phyloP scores from a whole-genome alignment of 2,888 invertebrate species.

The Thera obeliscata region DNA sequence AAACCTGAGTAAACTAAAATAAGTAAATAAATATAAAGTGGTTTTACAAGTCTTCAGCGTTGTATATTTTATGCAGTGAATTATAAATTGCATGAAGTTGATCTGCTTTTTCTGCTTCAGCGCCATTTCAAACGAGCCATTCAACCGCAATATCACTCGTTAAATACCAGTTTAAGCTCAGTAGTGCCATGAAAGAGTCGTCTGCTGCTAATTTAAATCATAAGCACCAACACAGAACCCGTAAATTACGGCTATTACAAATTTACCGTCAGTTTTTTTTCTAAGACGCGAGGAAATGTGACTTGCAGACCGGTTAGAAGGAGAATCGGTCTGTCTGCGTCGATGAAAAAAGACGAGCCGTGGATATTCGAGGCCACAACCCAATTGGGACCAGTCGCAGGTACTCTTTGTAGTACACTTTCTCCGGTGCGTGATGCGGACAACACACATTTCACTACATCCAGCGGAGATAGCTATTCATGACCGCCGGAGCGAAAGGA shows the following conservation, averaged over 20 bases:
- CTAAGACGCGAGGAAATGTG: conserved; percentile 46
- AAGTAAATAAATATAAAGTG: background rate
- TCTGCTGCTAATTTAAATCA: conserved; percentile 36
- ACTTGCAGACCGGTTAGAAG: conserved; percentile 50
- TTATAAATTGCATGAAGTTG: conserved; percentile 10
- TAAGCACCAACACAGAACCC: conserved; percentile 31
- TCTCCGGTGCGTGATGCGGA: conserved; percentile 78
- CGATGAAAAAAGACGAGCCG: conserved; percentile 64
- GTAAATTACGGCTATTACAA: conserved; percentile 37
- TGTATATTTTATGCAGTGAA: background rate
- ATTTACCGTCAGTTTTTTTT: conserved; percentile 42
- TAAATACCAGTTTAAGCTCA: conserved; percentile 31
- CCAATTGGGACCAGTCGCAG: conserved; percentile 80
- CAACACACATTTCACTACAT: conserved; percentile 70
- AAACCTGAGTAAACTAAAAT: background rate
- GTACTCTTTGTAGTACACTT: conserved; percentile 80
- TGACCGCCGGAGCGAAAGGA: conserved; percentile 32
- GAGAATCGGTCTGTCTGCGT: conserved; percentile 47
- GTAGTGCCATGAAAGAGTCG: conserved; percentile 18
- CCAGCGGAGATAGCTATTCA: conserved; percentile 42
- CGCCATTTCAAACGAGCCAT: conserved; percentile 25
- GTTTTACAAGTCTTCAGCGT: too few relatives aligned
- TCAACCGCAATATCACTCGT: conserved; percentile 13
- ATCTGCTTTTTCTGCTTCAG: conserved; percentile 24
- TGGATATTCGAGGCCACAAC: conserved; percentile 79